These are phyloP conservation scores for Lasioglossum baleicum DNA, from an alignment of 1,140 invertebrate genomes.

Conservation along the genomic window DNA sequence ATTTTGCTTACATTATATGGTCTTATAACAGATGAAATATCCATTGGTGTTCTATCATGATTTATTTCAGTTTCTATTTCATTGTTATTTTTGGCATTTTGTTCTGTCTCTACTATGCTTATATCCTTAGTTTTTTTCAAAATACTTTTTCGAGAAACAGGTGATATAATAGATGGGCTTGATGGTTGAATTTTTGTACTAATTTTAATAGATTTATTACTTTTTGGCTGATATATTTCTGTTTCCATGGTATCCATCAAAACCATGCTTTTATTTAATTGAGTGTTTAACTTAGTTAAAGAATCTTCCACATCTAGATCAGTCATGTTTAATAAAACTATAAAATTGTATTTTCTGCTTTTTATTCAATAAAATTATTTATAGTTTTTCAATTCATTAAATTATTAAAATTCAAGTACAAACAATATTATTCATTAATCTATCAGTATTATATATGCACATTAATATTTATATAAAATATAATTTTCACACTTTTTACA, in stretches of 20 bases:
- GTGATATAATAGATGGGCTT: not conserved
- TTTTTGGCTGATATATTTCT: constrained; percentile 11
- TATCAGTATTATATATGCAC: too few relatives aligned
- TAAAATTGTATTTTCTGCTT: not conserved
- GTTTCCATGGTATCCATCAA: constrained; percentile 41
- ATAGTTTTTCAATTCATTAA: too few relatives aligned
- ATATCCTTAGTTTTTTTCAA: constrained; percentile 35
- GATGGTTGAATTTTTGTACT: constrained; percentile 25
- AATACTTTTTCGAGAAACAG: constrained; percentile 40
- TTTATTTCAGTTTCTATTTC: not conserved
- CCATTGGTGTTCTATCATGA: too few relatives aligned
- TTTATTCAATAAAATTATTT: too few relatives aligned
- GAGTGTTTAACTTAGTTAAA: constrained; percentile 54
- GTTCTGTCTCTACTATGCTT: too few relatives aligned
- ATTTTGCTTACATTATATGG: constrained; percentile 66
- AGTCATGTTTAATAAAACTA: not conserved
- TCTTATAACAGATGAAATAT: too few relatives aligned
- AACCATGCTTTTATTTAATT: constrained; percentile 56
- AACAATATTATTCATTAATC: too few relatives aligned
- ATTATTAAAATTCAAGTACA: too few relatives aligned
- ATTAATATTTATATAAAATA: too few relatives aligned
- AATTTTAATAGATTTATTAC: constrained; percentile 51
- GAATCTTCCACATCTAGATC: constrained; percentile 42
- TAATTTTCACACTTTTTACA: too few relatives aligned
- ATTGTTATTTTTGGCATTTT: not conserved